These are phyloP conservation scores for Elymnias hypermnestra DNA, from an alignment of 1,140 invertebrate species.

Conservation along the genomic window DNA sequence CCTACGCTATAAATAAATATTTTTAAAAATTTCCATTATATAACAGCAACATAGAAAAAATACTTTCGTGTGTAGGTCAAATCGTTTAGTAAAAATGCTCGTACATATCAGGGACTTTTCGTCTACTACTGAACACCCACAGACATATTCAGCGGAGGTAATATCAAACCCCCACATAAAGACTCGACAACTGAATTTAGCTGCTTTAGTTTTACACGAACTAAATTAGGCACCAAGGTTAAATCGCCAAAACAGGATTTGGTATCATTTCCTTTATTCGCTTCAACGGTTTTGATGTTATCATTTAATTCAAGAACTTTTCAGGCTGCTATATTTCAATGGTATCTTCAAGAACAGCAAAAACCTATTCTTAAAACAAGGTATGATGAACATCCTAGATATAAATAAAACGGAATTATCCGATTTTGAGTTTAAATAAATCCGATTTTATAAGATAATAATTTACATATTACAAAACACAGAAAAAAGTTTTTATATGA, in stretches of 20 bases:
- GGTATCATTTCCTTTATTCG: constrained; percentile 12
- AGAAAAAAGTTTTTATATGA: no score
- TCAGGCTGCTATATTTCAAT: neutral
- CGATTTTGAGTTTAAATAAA: no score
- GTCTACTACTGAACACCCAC: constrained; percentile 16
- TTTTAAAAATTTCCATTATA: no score
- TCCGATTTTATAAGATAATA: no score
- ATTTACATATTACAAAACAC: no score
- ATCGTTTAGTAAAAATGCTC: constrained; percentile 38
- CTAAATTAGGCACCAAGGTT: constrained; percentile 29
- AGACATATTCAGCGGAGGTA: constrained; percentile 29
- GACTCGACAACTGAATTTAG: constrained; percentile 16
- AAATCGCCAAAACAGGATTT: constrained; percentile 28
- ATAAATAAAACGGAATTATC: no score
- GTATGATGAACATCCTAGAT: no score
- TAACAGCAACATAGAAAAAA: no score
- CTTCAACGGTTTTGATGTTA: constrained; percentile 11
- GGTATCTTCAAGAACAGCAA: neutral
- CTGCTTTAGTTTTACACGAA: constrained; percentile 29
- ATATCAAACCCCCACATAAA: constrained; percentile 30
- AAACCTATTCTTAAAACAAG: neutral
- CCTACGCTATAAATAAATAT: no score
- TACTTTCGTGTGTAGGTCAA: constrained; percentile 33
- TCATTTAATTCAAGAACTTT: constrained; percentile 10
- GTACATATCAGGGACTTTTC: no score